Conservation (phyloP, 2,797 vertebrate species). For the Syngnathus rostellatus region DNA sequence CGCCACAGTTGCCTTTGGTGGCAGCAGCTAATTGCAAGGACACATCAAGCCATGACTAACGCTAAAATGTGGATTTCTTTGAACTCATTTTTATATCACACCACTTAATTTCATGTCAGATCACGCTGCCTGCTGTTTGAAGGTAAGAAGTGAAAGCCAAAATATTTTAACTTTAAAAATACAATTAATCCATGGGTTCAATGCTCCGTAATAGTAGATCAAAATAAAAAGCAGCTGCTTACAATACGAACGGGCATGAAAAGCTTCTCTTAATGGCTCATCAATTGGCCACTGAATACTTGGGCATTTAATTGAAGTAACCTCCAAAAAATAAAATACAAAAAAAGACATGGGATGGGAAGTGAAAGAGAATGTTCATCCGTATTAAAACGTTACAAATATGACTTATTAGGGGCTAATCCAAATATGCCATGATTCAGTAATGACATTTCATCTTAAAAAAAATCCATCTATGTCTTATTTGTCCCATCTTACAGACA, state of each 20-base stretch:
- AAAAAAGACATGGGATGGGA: neutral
- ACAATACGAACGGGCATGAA: neutral
- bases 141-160: neutral
- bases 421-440: slow-evolving; percentile 39
- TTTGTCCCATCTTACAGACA: slow-evolving; percentile 12
- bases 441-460: slow-evolving; percentile 48
- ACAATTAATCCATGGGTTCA: neutral
- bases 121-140: neutral
- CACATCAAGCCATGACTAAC: slow-evolving; percentile 60
- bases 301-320: neutral
- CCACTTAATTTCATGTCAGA: neutral
- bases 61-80: slow-evolving; percentile 54
- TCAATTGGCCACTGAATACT: neutral
- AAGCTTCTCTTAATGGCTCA: neutral
- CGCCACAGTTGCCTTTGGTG: slow-evolving; percentile 68
- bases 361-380: slow-evolving; percentile 1
- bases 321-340: neutral
- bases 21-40: slow-evolving; percentile 75
- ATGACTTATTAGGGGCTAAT: neutral
- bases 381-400: neutral
- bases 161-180: neutral
- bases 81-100: slow-evolving; percentile 1
- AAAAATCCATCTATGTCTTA: neutral
- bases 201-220: neutral
- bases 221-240: neutral